Evolutionary conservation across 2,888 invertebrate genomes (phyloP), one percentile per base, ranked within the genome.

Genomic region (Andrena flavipes): DNA sequence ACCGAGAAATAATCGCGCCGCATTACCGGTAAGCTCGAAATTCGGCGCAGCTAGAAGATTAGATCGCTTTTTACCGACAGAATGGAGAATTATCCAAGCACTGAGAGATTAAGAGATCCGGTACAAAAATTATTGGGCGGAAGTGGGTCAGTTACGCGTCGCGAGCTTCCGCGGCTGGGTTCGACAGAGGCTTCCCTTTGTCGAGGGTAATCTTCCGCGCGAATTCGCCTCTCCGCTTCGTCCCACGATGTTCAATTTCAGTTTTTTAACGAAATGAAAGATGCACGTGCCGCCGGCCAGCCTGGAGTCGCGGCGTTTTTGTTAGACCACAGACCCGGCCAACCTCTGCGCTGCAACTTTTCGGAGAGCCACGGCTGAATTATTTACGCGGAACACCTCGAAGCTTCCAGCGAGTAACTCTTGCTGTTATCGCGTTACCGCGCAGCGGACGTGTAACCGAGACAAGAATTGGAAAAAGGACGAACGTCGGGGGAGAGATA

Each of bases 381-480:
- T 91, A 91, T 91, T 91, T 91, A 90, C 90, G 87, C 73, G 89
- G 86, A 86, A 80, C 85, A 84, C 87, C 87, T 88, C 89, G 88
- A 90, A 90, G 89, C 89, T 85, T 85, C 84, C 77, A 82, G 80
- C 73, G 82, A 87, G 82, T 86, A 76, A 78, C 84, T 85, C 85
- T 88, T 75, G 82, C 84, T 82, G 83, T 89, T 90, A 86, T 88
- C 86, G 84, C 86, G 84, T 89, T 89, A 88, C 71, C 63, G 62
- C 64, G 48, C 70, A 51, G n/a, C 64, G 62, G 48, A 67, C 68
- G 70, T 51, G 29, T 64, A 63, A 70, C 70, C 70, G 63, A 69
- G 70, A 74, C 60, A 80, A 78, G 68, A 35, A 67, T 69, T 33
- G 56, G 63, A 51, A 75, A 69, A 70, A 71, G 29, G 56, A 56